These are phyloP conservation scores for Zelleria hepariella DNA, from an alignment of 2,888 invertebrate species.

Conservation along the genomic window DNA sequence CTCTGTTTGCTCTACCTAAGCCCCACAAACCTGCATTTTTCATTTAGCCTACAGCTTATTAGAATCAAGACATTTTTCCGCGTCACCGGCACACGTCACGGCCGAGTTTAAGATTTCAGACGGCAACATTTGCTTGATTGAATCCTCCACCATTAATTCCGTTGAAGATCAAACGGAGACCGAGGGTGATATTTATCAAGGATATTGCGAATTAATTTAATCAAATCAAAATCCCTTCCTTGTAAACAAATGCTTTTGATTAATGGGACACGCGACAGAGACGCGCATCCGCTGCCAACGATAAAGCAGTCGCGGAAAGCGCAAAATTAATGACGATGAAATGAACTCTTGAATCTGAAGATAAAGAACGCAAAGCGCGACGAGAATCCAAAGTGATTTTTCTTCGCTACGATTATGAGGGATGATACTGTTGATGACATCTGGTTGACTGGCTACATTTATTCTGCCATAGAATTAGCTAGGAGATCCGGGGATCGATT, in stretches of 20 bases:
- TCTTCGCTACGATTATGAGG: constrained; percentile 50
- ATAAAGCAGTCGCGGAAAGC: constrained; percentile 70
- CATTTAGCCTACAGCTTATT: background rate
- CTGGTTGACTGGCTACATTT: constrained; percentile 60
- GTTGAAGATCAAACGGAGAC: constrained; percentile 69
- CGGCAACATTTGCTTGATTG: constrained; percentile 53
- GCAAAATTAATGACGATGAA: constrained; percentile 72
- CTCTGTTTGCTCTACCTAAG: constrained; percentile 46
- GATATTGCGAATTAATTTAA: constrained; percentile 73
- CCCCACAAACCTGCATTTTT: constrained; percentile 11
- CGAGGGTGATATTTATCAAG: constrained; percentile 73
- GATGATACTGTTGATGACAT: constrained; percentile 58
- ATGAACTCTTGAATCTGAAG: constrained; percentile 70
- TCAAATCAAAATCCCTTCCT: constrained; percentile 73
- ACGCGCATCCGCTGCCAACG: constrained; percentile 64
- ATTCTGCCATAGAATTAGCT: constrained; percentile 43
- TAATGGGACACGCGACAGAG: constrained; percentile 72
- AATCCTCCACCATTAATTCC: constrained; percentile 70
- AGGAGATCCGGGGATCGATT: constrained; percentile 44
- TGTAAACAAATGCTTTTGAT: constrained; percentile 74
- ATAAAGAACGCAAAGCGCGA: constrained; percentile 63
- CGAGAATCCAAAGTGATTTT: constrained; percentile 65
- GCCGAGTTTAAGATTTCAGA: constrained; percentile 3
- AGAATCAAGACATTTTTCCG: background rate
- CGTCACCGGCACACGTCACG: constrained; percentile 5